Base-by-base conservation (phyloP, 2,888 invertebrate genomes). In the Plutella xylostella region DNA sequence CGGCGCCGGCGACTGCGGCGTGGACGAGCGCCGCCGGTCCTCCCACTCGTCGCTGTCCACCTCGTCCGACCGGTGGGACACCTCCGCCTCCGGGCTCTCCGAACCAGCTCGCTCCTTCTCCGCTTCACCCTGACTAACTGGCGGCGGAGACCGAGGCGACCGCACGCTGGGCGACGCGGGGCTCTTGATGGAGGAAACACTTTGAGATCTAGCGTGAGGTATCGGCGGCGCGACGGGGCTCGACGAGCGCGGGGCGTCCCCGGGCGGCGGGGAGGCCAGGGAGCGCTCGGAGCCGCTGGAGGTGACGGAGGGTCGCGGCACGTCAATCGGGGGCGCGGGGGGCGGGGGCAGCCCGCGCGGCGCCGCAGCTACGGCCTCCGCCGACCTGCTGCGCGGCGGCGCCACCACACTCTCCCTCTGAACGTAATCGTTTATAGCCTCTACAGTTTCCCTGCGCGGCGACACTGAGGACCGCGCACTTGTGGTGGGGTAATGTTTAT, bases 111-210 rank as follows among this genome's bases (percentile, higher is more conserved):
- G 21, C 39, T 39, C 25, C 14, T 39, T 22, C 14, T 37, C 37
- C 19, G 19, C 19, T 37, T 34, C 34, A 15, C 17, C 34, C 33
- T 62, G 57, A 43, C 60, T 56, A 46, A 57, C 45, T 21, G 63
- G 60, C 42, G 63, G 60, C 46, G 74, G 72, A 28, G 71, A 68
- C 51, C 62, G 69, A 44, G 67, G 62, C 45, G 64, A 64, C 52
- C 72, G 61, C 18, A 25, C 35, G 22, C 18, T 56, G 25, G 56
- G 50, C 21, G 65, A 52, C 14, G 54, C 50, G 2, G 55, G 6
- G 48, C 50, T 5, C 48, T 42, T 12, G 45, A 38, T 34, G n/a
- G 43, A 35, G 25, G 43, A 35, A 35, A 34, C 20, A 9, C 39
- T 39, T 15, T 28, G 39, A 28, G 39, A 39, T 39, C 39, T 39